Base-by-base conservation (phyloP, 1,140 invertebrate species). In the Zaprionus camerounensis region DNA sequence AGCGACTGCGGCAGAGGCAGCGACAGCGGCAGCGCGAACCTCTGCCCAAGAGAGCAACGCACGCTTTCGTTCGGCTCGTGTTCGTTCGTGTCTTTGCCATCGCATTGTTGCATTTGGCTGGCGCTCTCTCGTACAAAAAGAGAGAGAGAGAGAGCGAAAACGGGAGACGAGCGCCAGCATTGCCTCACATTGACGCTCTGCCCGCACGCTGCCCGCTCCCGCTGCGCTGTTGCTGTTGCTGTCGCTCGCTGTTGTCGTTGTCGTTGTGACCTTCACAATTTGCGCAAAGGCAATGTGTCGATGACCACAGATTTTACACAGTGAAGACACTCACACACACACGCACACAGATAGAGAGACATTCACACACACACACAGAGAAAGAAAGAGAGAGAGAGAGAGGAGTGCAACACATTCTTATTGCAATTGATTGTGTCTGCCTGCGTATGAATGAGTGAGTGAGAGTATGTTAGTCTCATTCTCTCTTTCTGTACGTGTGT, bases 211-310 rank as follows among this genome's bases (percentile, higher is more conserved):
- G 81, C 71, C 62, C 61, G 69, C 44, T 64, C 71, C 64, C 49
- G 74, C 38, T 53, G 53, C 26, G 74, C 38, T 59, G 53, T 15
- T 72, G 75, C 38, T 61, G 59, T 36, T 58, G 62, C 24, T 78
- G 55, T 31, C 44, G 61, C n/a, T 41, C 15, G 41, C 41, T 46
- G 70, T 69, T 91, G 74, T 86, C 79, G 80, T 74, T 91, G 84
- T 91, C 81, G 88, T 92, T 92, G 91, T 92, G 92, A 92, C 92
- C 92, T 92, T 92, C 92, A 92, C 81, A 92, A 92, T 92, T 92
- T 88, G 92, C 87, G 92, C 92, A 92, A 92, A 92, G 92, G 92
- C 92, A 92, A 92, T 92, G 92, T 92, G 92, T 92, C 92, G 92
- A 92, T 92, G 92, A 92, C 92, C 92, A 92, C 91, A 90, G 86